These are phyloP conservation scores for Sceloporus undulatus DNA, from an alignment of 2,113 vertebrate species.

Conservation along the genomic window DNA sequence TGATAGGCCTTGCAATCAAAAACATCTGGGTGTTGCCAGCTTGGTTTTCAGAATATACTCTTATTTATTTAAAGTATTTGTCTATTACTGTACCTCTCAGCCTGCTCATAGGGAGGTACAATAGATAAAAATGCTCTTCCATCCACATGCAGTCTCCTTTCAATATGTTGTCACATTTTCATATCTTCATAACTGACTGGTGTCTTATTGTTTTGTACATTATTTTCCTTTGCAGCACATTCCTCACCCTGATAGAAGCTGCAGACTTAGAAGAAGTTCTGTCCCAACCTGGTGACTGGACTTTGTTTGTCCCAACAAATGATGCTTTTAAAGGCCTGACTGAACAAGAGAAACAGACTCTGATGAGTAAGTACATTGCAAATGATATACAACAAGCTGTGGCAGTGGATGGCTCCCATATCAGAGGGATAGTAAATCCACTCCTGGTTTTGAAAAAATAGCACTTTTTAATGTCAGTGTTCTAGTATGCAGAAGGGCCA, in stretches of 20 bases:
- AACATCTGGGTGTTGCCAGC: too few relatives aligned
- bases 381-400: neutral
- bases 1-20: too few relatives aligned
- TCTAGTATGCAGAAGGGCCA: too few relatives aligned
- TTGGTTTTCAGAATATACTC: too few relatives aligned
- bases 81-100: too few relatives aligned
- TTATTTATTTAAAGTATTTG: too few relatives aligned
- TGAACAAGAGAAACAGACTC: conserved; percentile 80
- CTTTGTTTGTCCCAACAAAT: conserved; percentile 93
- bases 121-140: too few relatives aligned
- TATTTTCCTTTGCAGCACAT: conserved; percentile 79
- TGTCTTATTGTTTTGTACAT: neutral
- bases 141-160: neutral
- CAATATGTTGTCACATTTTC: neutral
- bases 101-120: too few relatives aligned
- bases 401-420: neutral
- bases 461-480: too few relatives aligned
- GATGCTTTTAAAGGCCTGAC: conserved; percentile 90
- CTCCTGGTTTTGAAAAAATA: too few relatives aligned
- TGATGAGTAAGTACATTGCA: conserved; percentile 83
- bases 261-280: conserved; percentile 91
- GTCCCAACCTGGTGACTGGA: conserved; percentile 86
- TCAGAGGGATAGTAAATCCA: neutral
- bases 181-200: neutral
- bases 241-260: conserved; percentile 91